A percentile compares a stretch with the other conserved stretches of the same genome.
Conservation (phyloP, 2,888 invertebrate genomes). For the Stegana nigrithorax region DNA sequence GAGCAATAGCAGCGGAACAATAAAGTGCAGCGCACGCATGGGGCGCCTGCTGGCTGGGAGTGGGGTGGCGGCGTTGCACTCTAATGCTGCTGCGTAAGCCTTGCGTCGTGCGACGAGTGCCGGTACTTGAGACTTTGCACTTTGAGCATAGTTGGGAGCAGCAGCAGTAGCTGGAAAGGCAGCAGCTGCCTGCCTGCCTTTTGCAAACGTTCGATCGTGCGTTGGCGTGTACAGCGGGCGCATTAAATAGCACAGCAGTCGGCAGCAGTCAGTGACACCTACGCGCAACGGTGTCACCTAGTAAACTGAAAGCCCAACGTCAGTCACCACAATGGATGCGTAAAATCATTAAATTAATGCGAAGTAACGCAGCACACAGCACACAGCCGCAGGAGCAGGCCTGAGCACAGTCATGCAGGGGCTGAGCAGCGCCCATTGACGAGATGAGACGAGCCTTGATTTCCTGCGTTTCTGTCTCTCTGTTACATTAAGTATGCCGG, state of each 20-base stretch:
- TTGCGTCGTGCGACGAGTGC: neutral
- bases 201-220: neutral
- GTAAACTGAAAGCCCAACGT: slow-evolving; percentile 42
- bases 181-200: too few relatives aligned
- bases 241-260: slow-evolving; percentile 1
- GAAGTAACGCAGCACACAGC: slow-evolving; percentile 31
- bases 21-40: slow-evolving; percentile 32
- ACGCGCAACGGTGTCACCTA: slow-evolving; percentile 53
- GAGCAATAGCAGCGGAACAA: neutral
- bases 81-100: neutral
- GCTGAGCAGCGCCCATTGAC: neutral
- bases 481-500: slow-evolving; percentile 43
- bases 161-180: too few relatives aligned
- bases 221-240: neutral
- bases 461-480: slow-evolving; percentile 6
- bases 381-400: too few relatives aligned
- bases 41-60: too few relatives aligned
- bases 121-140: slow-evolving; percentile 8
- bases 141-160: too few relatives aligned
- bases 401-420: neutral
- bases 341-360: slow-evolving; percentile 45
- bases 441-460: neutral
- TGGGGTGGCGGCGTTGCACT: too few relatives aligned
- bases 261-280: slow-evolving; percentile 31
- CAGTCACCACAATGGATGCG: slow-evolving; percentile 14